These are phyloP conservation scores for Diaperis boleti DNA, from an alignment of 2,888 invertebrate genomes.

Conservation along the genomic window DNA sequence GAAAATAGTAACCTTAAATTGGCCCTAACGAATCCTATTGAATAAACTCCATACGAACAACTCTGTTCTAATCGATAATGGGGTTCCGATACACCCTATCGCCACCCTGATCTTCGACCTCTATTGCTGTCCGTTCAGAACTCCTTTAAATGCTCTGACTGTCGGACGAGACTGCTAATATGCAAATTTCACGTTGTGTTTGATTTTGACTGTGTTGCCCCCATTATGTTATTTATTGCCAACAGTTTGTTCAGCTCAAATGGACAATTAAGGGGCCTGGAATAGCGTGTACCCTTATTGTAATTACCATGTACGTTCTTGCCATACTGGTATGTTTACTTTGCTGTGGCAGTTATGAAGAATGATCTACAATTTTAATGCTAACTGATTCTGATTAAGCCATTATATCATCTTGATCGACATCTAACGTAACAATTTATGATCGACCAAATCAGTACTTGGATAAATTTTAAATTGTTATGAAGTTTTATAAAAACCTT, in stretches of 20 bases:
- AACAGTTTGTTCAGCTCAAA: conserved; percentile 27
- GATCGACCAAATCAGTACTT: no score
- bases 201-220: conserved; percentile 21
- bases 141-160: not conserved
- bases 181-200: conserved; percentile 24
- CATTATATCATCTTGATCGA: not conserved
- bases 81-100: conserved; percentile 50
- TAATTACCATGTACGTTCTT: conserved; percentile 7
- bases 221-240: conserved; percentile 25
- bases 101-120: conserved; percentile 38
- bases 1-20: conserved; percentile 64
- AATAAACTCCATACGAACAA: conserved; percentile 58
- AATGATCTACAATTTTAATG: not conserved
- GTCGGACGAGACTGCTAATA: conserved; percentile 5
- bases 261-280: conserved; percentile 15
- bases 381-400: not conserved
- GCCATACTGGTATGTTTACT: conserved; percentile 30
- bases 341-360: not conserved
- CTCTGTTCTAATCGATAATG: conserved; percentile 60
- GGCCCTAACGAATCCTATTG: conserved; percentile 66
- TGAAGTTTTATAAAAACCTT: no score
- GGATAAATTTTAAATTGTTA: no score
- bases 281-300: conserved; percentile 1
- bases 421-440: no score
- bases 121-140: conserved; percentile 9